Evolutionary conservation across 2,888 invertebrate genomes (phyloP), one percentile per base, ranked within the genome.

Genomic region (Branchipolynoe longqiensis): DNA sequence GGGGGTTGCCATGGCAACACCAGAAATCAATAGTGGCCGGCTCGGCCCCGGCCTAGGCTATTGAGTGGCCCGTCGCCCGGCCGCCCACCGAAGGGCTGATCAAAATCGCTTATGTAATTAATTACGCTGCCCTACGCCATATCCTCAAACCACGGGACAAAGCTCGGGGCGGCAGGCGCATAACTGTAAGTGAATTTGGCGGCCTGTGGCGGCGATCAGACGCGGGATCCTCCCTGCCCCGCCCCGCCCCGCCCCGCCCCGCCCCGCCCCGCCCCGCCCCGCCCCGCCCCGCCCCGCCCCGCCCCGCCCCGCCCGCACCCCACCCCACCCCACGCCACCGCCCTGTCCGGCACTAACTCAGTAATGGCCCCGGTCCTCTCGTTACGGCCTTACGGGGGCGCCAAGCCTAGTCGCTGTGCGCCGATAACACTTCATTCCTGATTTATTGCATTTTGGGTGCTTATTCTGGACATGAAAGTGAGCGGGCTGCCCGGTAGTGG

Each of bases 1-100:
- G 78, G 78, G 41, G 78, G 78, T 78, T 78, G 54, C 78, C 78
- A 78, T 78, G 28, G 48, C 78, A 78, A 78, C 78, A 54, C 54
- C 78, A 78, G 78, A 54, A 78, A 78, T 78, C 78, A 78, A 78
- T 78, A 78, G 48, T 48, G 48, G 48, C 18, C 41, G 25, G 54
- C 48, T 38, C 69, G 36, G 48, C 78, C 54, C 48, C 48, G 6
- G 78, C 54, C 78, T 25, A 18, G 48, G 25, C n/a, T 54, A 78
- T 78, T 25, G 78, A 78, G 31, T 78, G 78, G 78, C 28, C 78
- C 12, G 18, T 22, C 14, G 22, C 78, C 41, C 54, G 12, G 28
- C 28, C 31, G 40, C 18, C 25, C n/a, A 31, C 62, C 62, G 31
- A 62, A 14, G 36, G 69, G 69, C 48, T 33, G 69, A 69, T 69